Percentiles rank a stretch among this genome's conserved stretches.
Evolutionary conservation across 2,797 vertebrate species (phyloP).

Genomic region (Acipenser ruthenus): DNA sequence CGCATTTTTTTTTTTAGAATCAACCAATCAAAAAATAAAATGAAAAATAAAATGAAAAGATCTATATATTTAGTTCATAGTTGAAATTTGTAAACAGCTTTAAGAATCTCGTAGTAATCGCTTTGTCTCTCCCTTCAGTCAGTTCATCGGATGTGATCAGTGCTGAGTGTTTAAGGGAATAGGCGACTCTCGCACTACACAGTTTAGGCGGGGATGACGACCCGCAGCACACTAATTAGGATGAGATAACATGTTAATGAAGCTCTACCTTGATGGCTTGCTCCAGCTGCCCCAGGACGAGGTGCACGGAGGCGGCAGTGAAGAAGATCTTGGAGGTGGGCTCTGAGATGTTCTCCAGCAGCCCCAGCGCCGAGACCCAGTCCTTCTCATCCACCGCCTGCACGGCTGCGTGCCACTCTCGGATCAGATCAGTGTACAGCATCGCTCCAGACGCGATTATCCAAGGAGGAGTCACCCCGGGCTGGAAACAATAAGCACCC

Average conservation of each 20-base stretch:
- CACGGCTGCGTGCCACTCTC: conserved; percentile 66
- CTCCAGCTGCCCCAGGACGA: conserved; percentile 59
- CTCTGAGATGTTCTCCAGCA: conserved; percentile 55
- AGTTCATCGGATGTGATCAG: no score
- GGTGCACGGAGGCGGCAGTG: conserved; percentile 59
- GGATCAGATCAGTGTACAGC: conserved; percentile 70
- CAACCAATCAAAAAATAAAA: no score
- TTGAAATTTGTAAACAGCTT: background rate
- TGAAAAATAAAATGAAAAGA: no score
- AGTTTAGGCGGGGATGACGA: background rate
- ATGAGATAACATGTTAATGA: background rate
- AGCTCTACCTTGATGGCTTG: conserved; percentile 56
- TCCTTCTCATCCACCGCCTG: conserved; percentile 57
- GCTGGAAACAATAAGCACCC: no score
- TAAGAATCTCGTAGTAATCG: background rate
- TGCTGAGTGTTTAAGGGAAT: background rate
- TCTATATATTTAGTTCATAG: no score
- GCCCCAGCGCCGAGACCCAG: conserved; percentile 59
- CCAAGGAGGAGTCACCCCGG: no score
- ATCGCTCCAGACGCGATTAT: conserved; percentile 31
- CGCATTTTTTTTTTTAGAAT: no score
- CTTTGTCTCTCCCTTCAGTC: background rate
- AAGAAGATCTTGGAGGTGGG: conserved; percentile 68
- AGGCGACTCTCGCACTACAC: no score
- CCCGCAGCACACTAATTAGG: background rate